phyloP scores from a whole-genome alignment of 2,113 vertebrate species.

The Megaceryle maxima region DNA sequence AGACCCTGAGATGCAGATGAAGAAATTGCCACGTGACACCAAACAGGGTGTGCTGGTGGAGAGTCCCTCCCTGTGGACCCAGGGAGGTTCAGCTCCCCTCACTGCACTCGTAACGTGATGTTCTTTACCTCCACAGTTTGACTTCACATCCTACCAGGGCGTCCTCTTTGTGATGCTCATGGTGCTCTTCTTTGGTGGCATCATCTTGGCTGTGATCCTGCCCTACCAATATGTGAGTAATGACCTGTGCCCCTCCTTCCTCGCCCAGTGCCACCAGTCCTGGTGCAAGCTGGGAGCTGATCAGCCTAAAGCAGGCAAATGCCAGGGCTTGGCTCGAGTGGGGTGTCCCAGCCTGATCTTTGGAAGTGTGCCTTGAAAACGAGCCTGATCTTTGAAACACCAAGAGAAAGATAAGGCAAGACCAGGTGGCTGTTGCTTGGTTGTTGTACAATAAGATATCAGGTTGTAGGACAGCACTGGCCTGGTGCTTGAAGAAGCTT shows the following conservation, averaged over 20 bases:
- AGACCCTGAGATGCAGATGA: not conserved
- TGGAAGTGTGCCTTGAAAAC: not conserved
- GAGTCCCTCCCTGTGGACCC: not conserved
- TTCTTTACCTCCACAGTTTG: conserved; percentile 74
- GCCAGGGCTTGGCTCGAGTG: not conserved
- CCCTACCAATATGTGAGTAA: conserved; percentile 88
- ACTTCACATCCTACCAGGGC: conserved; percentile 89
- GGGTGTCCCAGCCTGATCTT: not conserved
- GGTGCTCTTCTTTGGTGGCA: conserved; percentile 85
- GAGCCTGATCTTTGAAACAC: not conserved
- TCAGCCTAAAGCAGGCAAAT: no score
- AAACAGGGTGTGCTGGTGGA: not conserved
- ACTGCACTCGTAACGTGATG: rapidly evolving
- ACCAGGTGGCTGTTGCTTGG: not conserved
- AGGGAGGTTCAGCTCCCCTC: not conserved
- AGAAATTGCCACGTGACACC: not conserved
- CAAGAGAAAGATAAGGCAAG: not conserved
- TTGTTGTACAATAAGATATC: not conserved
- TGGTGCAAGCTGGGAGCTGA: not conserved
- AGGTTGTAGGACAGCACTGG: not conserved
- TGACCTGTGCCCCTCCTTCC: rapidly evolving
- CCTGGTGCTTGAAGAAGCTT: not conserved
- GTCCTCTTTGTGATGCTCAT: conserved; percentile 85
- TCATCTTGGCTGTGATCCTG: conserved; percentile 82
- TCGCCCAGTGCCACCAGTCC: not conserved